These are phyloP conservation scores for Nephila pilipes DNA, from an alignment of 1,140 invertebrate genomes.

Conservation along the genomic window DNA sequence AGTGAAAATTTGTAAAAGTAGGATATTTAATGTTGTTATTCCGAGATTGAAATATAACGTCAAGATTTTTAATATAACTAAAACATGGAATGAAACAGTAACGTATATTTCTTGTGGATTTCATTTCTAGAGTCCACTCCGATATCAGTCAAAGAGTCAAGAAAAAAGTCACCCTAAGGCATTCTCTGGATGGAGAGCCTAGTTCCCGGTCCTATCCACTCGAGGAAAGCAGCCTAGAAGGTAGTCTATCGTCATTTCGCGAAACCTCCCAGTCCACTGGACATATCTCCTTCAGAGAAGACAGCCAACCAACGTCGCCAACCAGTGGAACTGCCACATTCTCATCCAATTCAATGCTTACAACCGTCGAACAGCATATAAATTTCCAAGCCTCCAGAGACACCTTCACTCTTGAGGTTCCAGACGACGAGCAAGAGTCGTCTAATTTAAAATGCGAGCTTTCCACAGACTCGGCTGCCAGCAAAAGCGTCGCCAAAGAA, in stretches of 20 bases:
- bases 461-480: background rate
- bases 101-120: background rate
- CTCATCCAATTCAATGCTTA: conserved; percentile 11
- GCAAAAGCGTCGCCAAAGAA: background rate
- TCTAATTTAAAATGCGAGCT: background rate
- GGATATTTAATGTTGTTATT: too few species aligned
- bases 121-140: conserved; percentile 85
- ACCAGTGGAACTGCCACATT: background rate
- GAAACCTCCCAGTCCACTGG: background rate
- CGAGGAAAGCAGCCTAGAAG: conserved; percentile 54
- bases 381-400: conserved; percentile 13
- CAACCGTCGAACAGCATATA: conserved; percentile 41
- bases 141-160: conserved; percentile 89
- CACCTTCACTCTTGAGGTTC: conserved; percentile 56
- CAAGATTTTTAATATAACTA: too few species aligned
- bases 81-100: background rate
- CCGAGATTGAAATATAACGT: too few species aligned
- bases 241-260: conserved; percentile 1
- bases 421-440: conserved; percentile 33
- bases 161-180: conserved; percentile 91
- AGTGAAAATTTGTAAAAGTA: too few species aligned
- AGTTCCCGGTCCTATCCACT: conserved; percentile 31
- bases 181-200: conserved; percentile 78
- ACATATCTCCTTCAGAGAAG: conserved; percentile 25
- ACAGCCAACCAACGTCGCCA: background rate